Base-by-base conservation (phyloP, 2,113 vertebrate species). In the Pongo pygmaeus region DNA sequence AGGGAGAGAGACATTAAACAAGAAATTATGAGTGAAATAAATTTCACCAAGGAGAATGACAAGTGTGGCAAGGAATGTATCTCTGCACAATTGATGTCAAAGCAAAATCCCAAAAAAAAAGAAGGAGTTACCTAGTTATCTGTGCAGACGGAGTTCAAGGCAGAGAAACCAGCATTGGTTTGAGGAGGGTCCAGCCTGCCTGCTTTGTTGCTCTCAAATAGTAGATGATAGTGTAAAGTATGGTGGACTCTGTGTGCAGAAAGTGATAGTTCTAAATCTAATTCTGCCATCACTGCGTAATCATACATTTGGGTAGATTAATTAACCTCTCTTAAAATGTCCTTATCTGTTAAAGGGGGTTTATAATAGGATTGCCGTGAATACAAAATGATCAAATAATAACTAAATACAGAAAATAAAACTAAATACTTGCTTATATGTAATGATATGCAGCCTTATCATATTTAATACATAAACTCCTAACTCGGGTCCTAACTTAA, bases 1-100 rank as follows among this genome's bases (percentile, higher is more conserved):
- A 81, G 8, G 35, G 96, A 91, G 30, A 88, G 6, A 84, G 64
- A 74, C 20, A 55, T 25, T 81, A 69, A 87, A 52, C 2, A 61
- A 69, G 32, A 89, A 91, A 46, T 55, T 91, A 52, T 46, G 70
- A 57, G 25, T 84, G 38, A 95, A 89, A 89, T 55, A 95, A 91
- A 83, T 55, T 38, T 7, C 55, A 80, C 23, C 22, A 85, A 95
- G 2, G 14, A 69, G 48, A 89, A 91, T 32, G 46, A 57, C 23
- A 72, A 78, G 23, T 5, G 5, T 61, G 2, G 30, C 10, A 88
- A 52, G 23, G 11, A 96, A 38, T 2, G 23, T 59, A 84, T 23
- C 16, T 74, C 38, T 84, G 27, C 22, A 46, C 22, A 22, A 38
- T 16, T 72, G 40, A 48, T 40, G 35, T 69, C 55, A 95, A 83